Conservation (phyloP, 2,888 invertebrate genomes). For the Hybos culiciformis region DNA sequence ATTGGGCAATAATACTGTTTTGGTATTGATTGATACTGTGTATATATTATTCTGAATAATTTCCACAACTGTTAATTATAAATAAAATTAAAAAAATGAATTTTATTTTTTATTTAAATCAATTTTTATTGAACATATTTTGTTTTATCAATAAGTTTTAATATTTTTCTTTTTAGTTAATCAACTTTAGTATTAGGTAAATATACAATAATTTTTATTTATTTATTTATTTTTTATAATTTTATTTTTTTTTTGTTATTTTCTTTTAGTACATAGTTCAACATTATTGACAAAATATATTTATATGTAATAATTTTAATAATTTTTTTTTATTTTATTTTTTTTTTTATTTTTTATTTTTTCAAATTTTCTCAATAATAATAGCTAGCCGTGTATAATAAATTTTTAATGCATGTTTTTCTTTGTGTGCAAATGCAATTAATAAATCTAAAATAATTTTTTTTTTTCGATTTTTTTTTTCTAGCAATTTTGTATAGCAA, state of each 20-base stretch:
- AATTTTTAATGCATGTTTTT: background rate
- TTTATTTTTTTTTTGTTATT: background rate
- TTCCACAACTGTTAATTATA: no score
- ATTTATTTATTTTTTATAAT: background rate
- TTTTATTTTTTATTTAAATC: no score
- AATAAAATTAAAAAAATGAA: no score
- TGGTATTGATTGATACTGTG: no score
- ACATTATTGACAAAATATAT: constrained; percentile 1
- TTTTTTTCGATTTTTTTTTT: background rate
- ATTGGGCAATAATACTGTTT: no score
- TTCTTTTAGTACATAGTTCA: background rate
- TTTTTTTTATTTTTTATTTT: background rate
- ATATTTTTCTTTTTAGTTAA: no score
- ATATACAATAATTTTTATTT: background rate
- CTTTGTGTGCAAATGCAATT: background rate
- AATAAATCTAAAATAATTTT: background rate
- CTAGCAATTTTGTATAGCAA: background rate
- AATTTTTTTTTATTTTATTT: background rate
- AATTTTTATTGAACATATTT: no score
- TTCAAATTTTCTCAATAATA: background rate
- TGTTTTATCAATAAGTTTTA: no score
- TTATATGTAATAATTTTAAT: background rate
- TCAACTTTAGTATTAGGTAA: no score
- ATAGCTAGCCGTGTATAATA: background rate
- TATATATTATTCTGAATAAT: no score